Evolutionary conservation across 2,888 invertebrate species (phyloP).

Genomic region (Emmelina monodactyla): DNA sequence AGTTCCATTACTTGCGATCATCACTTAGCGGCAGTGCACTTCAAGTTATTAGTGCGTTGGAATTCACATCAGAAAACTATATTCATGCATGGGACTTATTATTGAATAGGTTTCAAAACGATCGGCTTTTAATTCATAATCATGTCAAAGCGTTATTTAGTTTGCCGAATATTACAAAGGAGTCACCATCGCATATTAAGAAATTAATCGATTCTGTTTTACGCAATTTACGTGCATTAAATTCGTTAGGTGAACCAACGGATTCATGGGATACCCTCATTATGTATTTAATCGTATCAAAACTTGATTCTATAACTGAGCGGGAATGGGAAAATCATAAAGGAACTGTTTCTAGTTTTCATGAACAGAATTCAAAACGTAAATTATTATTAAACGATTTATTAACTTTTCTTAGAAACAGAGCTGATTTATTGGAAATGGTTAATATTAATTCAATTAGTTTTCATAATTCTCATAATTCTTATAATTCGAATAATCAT

Average conservation of each 20-base stretch:
- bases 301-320: constrained; percentile 8
- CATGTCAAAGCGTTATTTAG: constrained; percentile 9
- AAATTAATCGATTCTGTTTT: constrained; percentile 8
- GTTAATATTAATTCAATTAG: neutral
- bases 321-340: constrained; percentile 8
- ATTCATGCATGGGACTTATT: constrained; percentile 9
- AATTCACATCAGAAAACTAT: constrained; percentile 9
- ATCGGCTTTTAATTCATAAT: constrained; percentile 8
- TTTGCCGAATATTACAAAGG: constrained; percentile 1
- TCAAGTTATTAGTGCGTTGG: constrained; percentile 11
- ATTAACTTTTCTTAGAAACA: constrained; percentile 7
- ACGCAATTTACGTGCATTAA: constrained; percentile 2
- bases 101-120: constrained; percentile 7
- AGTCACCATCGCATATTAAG: constrained; percentile 4
- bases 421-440: constrained; percentile 4
- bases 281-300: constrained; percentile 7
- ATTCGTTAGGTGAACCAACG: neutral
- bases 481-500: too few species aligned
- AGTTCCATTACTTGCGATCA: neutral
- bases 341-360: neutral
- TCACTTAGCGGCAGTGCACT: constrained; percentile 5
- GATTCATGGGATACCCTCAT: neutral
- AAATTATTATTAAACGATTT: constrained; percentile 5
- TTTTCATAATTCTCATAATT: neutral
- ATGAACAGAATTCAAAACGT: neutral